Conservation (phyloP, 2,888 invertebrate species). For the Griposia aprilina region DNA sequence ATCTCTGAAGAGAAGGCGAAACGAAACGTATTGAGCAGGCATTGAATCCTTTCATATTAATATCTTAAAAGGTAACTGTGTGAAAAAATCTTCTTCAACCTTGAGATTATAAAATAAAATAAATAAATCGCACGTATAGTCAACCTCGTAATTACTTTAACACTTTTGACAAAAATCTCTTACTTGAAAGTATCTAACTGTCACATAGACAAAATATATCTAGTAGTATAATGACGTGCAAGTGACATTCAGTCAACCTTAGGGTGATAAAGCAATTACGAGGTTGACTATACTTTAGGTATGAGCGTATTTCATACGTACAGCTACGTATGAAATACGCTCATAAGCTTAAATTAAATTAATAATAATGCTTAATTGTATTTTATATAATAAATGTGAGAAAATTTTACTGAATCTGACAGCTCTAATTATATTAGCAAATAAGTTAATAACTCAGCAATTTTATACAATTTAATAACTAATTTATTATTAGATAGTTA, state of each 20-base stretch:
- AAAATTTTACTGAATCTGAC: constrained; percentile 26
- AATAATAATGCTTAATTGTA: constrained; percentile 19
- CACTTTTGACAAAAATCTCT: not conserved
- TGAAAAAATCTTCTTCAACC: not conserved
- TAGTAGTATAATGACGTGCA: not conserved
- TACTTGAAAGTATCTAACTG: too few relatives aligned
- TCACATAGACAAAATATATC: not conserved
- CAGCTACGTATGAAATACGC: not conserved
- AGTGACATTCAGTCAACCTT: not conserved
- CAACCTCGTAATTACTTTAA: not conserved
- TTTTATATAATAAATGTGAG: constrained; percentile 16
- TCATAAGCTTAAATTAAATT: not conserved
- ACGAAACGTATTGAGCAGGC: constrained; percentile 29
- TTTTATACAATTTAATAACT: constrained; percentile 2
- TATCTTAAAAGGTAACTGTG: not conserved
- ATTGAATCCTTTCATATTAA: not conserved
- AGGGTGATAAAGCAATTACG: not conserved
- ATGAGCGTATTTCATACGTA: too few relatives aligned
- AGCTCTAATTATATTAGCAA: constrained; percentile 29
- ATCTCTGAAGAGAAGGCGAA: constrained; percentile 37
- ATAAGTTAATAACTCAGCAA: constrained; percentile 25
- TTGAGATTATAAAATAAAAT: not conserved
- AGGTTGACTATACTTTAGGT: not conserved
- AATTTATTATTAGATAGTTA: constrained; percentile 22
- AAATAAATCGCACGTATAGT: not conserved